A percentile compares a stretch with the other conserved stretches of the same genome.
Evolutionary conservation across 2,797 vertebrate genomes (phyloP).

Genomic region (Myripristis jacobus): DNA sequence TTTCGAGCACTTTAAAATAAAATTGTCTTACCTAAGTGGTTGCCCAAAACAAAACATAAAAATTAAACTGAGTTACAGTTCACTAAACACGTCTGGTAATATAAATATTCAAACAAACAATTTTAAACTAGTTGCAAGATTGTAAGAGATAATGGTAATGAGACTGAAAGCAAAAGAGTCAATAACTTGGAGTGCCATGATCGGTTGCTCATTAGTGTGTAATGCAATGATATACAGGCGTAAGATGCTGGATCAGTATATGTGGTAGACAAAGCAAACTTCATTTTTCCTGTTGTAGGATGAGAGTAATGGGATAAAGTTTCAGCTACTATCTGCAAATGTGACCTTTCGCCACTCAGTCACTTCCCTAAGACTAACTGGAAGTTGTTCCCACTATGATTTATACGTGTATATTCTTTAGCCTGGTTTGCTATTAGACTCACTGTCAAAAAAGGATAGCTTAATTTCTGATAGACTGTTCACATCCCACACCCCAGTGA

Average conservation of each 20-base stretch:
- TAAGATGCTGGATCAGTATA: not conserved
- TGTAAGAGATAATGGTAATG: not conserved
- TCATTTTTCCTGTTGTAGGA: slow-evolving; percentile 12
- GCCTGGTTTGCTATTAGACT: slow-evolving; percentile 17
- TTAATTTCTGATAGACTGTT: slow-evolving; percentile 41
- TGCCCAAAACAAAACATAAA: too few species aligned
- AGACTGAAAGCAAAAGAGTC: not conserved
- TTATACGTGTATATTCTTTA: slow-evolving; percentile 10
- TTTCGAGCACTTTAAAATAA: slow-evolving; percentile 15
- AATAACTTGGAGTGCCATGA: not conserved
- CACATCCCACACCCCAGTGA: slow-evolving; percentile 35
- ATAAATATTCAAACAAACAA: too few species aligned
- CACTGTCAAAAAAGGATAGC: slow-evolving; percentile 15
- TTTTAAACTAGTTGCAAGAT: not conserved
- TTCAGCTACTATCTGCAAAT: not conserved
- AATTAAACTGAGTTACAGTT: too few species aligned
- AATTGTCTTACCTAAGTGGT: too few species aligned
- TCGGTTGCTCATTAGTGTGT: not conserved
- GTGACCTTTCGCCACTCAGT: slow-evolving; percentile 11
- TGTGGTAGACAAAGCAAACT: not conserved
- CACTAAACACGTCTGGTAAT: too few species aligned
- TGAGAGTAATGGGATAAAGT: not conserved
- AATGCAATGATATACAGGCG: not conserved
- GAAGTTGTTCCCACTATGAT: not conserved
- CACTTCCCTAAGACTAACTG: not conserved